Base-by-base conservation (phyloP, 2,888 invertebrate species). In the Pyrocoelia pectoralis region DNA sequence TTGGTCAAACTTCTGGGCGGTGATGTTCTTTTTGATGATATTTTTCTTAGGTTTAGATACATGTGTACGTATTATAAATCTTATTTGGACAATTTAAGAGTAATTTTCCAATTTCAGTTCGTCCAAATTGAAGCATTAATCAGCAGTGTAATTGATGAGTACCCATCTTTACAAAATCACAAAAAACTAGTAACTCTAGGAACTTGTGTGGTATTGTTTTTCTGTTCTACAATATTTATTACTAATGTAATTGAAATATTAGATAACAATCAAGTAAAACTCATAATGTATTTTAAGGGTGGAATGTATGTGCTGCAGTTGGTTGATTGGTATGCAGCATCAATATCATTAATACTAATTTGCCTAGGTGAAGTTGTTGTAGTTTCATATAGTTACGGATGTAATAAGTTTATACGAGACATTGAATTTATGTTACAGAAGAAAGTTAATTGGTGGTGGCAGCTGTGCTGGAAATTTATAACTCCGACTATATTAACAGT, bases 311-410 rank as follows among this genome's bases (percentile, higher is more conserved):
- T 94, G 62, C 84, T 96, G 52, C 89, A 91, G 73, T 82, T 97
- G 18, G 86, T 96, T 68, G 95, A 97, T 76, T 88, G 92, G 83
- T 96, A 95, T 78, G 90, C 94, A 5, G 94, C 94, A 6, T 91
- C 94, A 17, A 90, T 93, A 28, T 88, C 92, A 50, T 88, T 93
- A 0, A 89, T 93, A 14, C 80, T 89, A 19, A 89, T 93, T 19
- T 94, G 94, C 71, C 81, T 91, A 2, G 85, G 93, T 65, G 95
- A 96, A 82, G 87, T 92, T 8, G 77, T 92, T 24, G 91, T 93
- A 49, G 88, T 95, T 1, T 87, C 91, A 0, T 95, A 93, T 89
- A 88, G 89, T 14, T 95, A 95, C 75, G 95, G 95, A 69, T 81
- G 86, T 1, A 77, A 84, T 1, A 85, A 84, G 63, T 86, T 91